Evolutionary conservation across 2,113 vertebrate species (phyloP).

Genomic region (Hoplias malabaricus): DNA sequence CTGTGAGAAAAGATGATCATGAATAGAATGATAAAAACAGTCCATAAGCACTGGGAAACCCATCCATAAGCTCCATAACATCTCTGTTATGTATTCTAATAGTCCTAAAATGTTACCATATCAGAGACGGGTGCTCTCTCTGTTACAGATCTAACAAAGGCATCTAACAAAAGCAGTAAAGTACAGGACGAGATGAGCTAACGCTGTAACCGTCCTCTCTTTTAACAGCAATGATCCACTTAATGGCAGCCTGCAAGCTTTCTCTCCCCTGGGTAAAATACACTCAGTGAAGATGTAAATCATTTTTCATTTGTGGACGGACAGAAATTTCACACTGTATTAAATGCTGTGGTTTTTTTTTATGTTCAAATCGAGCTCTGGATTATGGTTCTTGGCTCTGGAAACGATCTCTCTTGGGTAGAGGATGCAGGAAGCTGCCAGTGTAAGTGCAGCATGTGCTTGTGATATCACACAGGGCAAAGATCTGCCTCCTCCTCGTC

Average conservation of each 20-base stretch:
- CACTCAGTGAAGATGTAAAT: neutral
- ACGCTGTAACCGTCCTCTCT: neutral
- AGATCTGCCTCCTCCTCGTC: slow-evolving; percentile 22
- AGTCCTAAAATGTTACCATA: too few relatives aligned
- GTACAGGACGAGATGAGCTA: too few relatives aligned
- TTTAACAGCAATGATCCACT: neutral
- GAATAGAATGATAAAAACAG: too few relatives aligned
- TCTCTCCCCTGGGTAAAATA: neutral
- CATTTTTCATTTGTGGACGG: neutral
- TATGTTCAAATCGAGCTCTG: neutral
- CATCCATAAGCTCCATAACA: too few relatives aligned
- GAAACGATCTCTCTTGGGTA: slow-evolving; percentile 14
- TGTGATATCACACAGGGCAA: slow-evolving; percentile 22
- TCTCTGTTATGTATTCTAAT: too few relatives aligned
- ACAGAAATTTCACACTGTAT: neutral
- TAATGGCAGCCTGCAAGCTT: neutral
- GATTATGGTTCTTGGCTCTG: neutral
- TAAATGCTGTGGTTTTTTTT: neutral
- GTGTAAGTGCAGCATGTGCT: slow-evolving; percentile 26
- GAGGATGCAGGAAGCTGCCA: slow-evolving; percentile 55
- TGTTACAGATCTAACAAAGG: too few relatives aligned
- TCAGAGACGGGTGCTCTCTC: too few relatives aligned
- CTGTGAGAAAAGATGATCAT: too few relatives aligned
- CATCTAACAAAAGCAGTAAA: neutral
- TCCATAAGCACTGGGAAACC: too few relatives aligned